Conservation (phyloP, 2,113 vertebrate genomes). For the Stegostoma tigrinum region DNA sequence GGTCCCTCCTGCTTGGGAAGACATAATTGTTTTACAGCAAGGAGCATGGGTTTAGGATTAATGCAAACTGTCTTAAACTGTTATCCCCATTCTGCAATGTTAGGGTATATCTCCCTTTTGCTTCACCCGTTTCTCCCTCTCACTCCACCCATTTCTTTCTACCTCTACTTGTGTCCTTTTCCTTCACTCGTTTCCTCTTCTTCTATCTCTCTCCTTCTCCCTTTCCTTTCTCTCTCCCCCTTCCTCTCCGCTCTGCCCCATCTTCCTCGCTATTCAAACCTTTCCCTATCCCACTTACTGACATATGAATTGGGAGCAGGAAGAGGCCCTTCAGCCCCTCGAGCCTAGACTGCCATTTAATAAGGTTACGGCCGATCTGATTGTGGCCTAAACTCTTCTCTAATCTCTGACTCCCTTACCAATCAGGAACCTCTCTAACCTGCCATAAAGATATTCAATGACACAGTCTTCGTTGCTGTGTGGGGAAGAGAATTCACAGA, state of each 20-base stretch:
- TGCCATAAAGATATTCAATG: no score
- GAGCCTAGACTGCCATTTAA: no score
- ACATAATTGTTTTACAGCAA: neutral
- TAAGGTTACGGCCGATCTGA: no score
- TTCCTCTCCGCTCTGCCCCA: neutral
- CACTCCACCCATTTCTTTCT: neutral
- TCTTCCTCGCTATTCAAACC: neutral
- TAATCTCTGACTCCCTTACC: no score
- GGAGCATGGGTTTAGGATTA: neutral
- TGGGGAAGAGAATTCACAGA: no score
- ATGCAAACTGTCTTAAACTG: neutral
- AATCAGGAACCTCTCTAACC: no score
- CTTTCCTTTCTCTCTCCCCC: neutral
- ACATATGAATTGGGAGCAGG: no score
- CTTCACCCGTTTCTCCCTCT: neutral
- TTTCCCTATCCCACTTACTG: no score
- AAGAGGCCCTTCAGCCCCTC: no score
- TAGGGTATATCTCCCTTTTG: no score
- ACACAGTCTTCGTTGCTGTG: no score
- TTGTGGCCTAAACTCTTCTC: no score
- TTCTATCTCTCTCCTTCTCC: neutral
- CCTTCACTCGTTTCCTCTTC: neutral
- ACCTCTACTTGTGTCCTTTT: neutral
- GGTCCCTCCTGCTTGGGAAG: neutral
- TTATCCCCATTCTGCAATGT: neutral